Percentiles rank a stretch among this genome's conserved stretches.
These are phyloP conservation scores for Acridotheres tristis DNA, from an alignment of 2,797 vertebrate species.

Conservation along the genomic window DNA sequence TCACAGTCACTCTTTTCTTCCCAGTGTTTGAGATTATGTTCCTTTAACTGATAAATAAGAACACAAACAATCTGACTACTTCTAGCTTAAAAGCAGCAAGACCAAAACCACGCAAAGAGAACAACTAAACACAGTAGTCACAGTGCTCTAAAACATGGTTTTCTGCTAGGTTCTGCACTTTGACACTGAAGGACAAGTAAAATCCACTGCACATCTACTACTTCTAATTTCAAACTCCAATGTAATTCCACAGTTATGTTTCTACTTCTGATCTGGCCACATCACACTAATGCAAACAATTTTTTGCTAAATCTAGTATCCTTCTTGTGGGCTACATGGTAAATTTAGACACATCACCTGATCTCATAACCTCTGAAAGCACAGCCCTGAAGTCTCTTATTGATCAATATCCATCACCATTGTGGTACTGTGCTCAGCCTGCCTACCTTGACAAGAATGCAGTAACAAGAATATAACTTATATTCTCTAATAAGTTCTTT, in stretches of 20 bases:
- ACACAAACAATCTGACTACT: neutral
- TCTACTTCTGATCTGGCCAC: neutral
- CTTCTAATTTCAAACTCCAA: neutral
- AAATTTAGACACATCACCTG: neutral
- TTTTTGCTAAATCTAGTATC: neutral
- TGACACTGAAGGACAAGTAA: neutral
- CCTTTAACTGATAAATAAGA: neutral
- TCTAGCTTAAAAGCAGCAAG: neutral
- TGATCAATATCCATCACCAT: neutral
- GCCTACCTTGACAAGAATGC: neutral
- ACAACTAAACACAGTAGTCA: neutral
- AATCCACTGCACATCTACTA: neutral
- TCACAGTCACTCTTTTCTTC: neutral
- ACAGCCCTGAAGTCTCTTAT: neutral
- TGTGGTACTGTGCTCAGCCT: neutral
- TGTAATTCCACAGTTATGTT: neutral
- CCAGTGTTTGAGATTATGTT: neutral
- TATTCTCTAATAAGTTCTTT: neutral
- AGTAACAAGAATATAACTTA: neutral
- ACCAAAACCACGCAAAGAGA: neutral
- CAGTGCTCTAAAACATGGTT: neutral
- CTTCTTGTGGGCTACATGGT: neutral
- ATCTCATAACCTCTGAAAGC: neutral
- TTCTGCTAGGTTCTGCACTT: neutral
- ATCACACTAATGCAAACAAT: constrained; percentile 5